Evolutionary conservation across 2,888 invertebrate species (phyloP).

Genomic region (Ophion costatus): DNA sequence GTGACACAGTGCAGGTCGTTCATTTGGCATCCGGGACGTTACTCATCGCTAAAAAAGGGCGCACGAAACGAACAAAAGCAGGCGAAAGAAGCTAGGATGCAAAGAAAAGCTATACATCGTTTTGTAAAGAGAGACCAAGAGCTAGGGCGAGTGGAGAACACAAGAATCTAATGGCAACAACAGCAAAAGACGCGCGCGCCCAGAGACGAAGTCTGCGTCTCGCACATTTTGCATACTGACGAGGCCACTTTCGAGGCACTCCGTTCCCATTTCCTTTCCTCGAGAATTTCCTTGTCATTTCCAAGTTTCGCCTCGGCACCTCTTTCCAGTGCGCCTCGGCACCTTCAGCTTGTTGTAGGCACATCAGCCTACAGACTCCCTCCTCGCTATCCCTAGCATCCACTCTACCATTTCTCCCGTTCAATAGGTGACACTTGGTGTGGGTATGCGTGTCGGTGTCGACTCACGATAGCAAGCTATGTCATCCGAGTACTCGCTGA

Average conservation of each 20-base stretch:
- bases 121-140: constrained; percentile 60
- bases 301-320: constrained; percentile 69
- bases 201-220: constrained; percentile 65
- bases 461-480: constrained; percentile 33
- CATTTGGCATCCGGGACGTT: constrained; percentile 54
- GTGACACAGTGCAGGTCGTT: constrained; percentile 27
- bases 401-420: constrained; percentile 43
- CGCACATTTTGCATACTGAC: constrained; percentile 80
- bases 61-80: constrained; percentile 22
- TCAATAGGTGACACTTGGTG: neutral
- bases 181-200: constrained; percentile 68
- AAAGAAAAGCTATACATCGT: constrained; percentile 37
- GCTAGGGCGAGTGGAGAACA: constrained; percentile 70
- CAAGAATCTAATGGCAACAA: constrained; percentile 66
- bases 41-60: constrained; percentile 51
- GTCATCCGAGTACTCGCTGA: constrained; percentile 7
- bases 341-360: constrained; percentile 64
- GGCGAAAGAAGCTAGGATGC: constrained; percentile 52
- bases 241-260: constrained; percentile 77
- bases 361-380: constrained; percentile 25
- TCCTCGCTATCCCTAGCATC: constrained; percentile 41
- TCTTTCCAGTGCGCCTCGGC: constrained; percentile 46
- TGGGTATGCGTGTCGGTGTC: neutral
- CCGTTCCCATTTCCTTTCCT: constrained; percentile 75
- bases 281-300: constrained; percentile 75